A percentile compares a stretch with the other conserved stretches of the same genome.
Evolutionary conservation across 1,140 invertebrate genomes (phyloP).

Genomic region (Hycleus phaleratus): DNA sequence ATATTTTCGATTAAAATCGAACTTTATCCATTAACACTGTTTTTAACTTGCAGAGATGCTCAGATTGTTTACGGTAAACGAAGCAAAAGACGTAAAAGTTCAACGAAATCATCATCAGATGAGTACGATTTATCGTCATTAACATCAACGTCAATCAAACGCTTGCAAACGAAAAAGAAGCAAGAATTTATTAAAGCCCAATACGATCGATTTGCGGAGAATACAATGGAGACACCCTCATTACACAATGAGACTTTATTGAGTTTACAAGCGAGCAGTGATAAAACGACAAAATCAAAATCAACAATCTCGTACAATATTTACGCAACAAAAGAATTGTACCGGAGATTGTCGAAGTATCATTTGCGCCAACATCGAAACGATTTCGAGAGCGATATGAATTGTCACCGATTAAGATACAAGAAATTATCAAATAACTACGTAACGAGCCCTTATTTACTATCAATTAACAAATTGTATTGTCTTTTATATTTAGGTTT

Average conservation of each 20-base stretch:
- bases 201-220: conserved; percentile 40
- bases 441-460: conserved; percentile 35
- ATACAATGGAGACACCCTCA: conserved; percentile 34
- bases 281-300: conserved; percentile 16
- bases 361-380: conserved; percentile 34
- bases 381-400: conserved; percentile 20
- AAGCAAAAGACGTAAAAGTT: conserved; percentile 28
- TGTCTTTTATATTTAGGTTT: conserved; percentile 48
- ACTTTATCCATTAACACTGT: not conserved
- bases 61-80: conserved; percentile 45
- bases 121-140: conserved; percentile 17
- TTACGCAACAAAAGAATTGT: conserved; percentile 35
- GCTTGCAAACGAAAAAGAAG: conserved; percentile 35
- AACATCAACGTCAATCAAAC: conserved; percentile 23
- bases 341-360: conserved; percentile 27
- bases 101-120: conserved; percentile 10
- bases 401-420: conserved; percentile 35
- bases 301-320: conserved; percentile 38
- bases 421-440: conserved; percentile 36
- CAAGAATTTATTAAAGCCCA: conserved; percentile 35
- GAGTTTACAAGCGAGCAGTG: conserved; percentile 32
- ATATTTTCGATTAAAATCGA: not conserved
- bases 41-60: conserved; percentile 42
- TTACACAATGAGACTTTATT: conserved; percentile 38
- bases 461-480: conserved; percentile 44